phyloP scores from a whole-genome alignment of 2,113 vertebrate genomes.

The Mixornis gularis region DNA sequence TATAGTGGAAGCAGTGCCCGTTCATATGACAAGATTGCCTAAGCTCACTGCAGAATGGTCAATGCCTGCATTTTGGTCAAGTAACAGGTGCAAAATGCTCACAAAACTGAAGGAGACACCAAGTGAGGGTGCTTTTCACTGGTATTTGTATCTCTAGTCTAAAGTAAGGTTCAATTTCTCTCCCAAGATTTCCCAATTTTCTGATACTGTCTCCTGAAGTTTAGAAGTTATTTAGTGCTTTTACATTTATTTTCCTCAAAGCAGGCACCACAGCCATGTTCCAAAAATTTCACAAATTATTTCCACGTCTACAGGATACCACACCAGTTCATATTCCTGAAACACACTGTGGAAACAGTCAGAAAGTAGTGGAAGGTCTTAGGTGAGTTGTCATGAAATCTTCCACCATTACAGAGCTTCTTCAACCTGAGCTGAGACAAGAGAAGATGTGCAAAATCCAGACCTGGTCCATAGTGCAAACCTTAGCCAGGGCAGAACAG shows the following conservation, averaged over 20 bases:
- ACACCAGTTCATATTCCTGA: not conserved
- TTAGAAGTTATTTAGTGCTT: not conserved
- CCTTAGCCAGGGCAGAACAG: not conserved
- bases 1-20: not conserved
- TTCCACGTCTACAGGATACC: not conserved
- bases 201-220: not conserved
- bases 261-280: accelerated
- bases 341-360: not conserved
- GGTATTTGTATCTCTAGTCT: not conserved
- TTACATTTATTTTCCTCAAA: not conserved
- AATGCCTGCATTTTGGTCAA: not conserved
- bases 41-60: not conserved
- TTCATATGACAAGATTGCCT: not conserved
- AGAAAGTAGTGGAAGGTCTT: not conserved
- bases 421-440: not conserved
- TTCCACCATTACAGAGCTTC: not conserved
- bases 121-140: not conserved
- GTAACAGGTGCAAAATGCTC: not conserved
- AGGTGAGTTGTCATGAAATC: not conserved
- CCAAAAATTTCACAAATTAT: not conserved
- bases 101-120: not conserved
- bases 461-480: not conserved
- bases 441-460: not conserved
- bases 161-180: not conserved
- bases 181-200: not conserved